These are phyloP conservation scores for Porites australiensis DNA, from an alignment of 64 coral and sea anemone genomes.

Conservation along the genomic window DNA sequence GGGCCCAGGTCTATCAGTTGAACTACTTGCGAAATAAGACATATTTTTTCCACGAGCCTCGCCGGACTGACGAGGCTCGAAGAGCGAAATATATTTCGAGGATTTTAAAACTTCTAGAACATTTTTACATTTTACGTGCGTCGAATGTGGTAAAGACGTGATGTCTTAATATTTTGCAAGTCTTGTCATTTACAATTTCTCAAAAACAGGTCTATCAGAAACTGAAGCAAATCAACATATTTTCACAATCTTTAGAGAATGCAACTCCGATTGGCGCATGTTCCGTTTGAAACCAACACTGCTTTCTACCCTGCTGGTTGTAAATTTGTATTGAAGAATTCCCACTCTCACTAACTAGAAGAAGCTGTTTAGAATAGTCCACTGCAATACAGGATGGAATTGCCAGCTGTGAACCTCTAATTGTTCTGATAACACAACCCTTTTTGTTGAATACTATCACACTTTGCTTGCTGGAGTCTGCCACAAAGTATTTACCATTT, in stretches of 20 bases:
- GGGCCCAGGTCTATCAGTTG: too few relatives aligned
- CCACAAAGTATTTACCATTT: slow-evolving; percentile 65
- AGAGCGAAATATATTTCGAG: too few relatives aligned
- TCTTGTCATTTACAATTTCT: too few relatives aligned
- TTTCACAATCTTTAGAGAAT: slow-evolving; percentile 2
- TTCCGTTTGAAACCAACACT: not conserved
- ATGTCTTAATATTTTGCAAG: too few relatives aligned
- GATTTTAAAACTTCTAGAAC: too few relatives aligned
- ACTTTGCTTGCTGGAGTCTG: not conserved
- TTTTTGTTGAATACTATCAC: slow-evolving; percentile 58
- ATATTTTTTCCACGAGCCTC: too few relatives aligned
- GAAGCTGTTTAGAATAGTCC: slow-evolving; percentile 13
- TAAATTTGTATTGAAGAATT: slow-evolving; percentile 44
- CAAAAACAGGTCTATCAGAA: too few relatives aligned
- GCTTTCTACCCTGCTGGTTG: slow-evolving; percentile 10
- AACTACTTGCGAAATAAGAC: too few relatives aligned
- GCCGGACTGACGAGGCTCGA: too few relatives aligned
- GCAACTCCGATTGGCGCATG: not conserved
- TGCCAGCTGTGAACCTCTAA: slow-evolving; percentile 14
- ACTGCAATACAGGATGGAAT: slow-evolving; percentile 43
- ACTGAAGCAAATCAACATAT: not conserved
- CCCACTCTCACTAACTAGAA: slow-evolving; percentile 36
- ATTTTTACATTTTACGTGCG: too few relatives aligned
- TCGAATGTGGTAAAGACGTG: too few relatives aligned
- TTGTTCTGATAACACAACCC: slow-evolving; percentile 27